Conservation (phyloP, 2,888 invertebrate species). For the Sarcophaga caerulescens region DNA sequence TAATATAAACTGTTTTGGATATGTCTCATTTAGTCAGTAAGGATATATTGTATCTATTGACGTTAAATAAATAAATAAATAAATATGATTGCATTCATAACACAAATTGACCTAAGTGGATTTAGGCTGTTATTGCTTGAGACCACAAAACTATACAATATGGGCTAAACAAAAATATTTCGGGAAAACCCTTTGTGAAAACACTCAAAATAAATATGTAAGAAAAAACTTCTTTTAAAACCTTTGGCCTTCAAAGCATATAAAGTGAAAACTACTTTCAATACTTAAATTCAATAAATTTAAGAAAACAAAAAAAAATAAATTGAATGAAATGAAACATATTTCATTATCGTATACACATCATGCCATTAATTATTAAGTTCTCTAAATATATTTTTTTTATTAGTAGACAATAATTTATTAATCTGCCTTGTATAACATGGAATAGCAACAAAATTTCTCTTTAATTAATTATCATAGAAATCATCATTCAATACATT, state of each 20-base stretch:
- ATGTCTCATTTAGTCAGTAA: too few relatives aligned
- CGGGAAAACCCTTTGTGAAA: not conserved
- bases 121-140: too few relatives aligned
- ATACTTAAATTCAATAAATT: not conserved
- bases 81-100: too few relatives aligned
- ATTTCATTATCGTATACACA: not conserved
- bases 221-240: not conserved
- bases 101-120: too few relatives aligned
- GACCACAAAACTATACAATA: too few relatives aligned
- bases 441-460: constrained; percentile 49
- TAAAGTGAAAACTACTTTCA: constrained; percentile 20
- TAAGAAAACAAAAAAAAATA: not conserved
- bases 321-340: not conserved
- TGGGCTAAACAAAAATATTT: too few relatives aligned
- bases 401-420: constrained; percentile 10
- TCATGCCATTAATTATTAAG: not conserved
- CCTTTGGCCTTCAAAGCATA: not conserved
- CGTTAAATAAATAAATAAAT: too few relatives aligned
- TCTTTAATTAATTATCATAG: constrained; percentile 48
- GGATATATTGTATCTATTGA: too few relatives aligned
- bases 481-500: constrained; percentile 23
- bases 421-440: not conserved
- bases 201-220: not conserved
- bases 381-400: constrained; percentile 7
- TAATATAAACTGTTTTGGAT: too few relatives aligned